These are phyloP conservation scores for Esperia sulphurella DNA, from an alignment of 2,888 invertebrate species.

Conservation along the genomic window DNA sequence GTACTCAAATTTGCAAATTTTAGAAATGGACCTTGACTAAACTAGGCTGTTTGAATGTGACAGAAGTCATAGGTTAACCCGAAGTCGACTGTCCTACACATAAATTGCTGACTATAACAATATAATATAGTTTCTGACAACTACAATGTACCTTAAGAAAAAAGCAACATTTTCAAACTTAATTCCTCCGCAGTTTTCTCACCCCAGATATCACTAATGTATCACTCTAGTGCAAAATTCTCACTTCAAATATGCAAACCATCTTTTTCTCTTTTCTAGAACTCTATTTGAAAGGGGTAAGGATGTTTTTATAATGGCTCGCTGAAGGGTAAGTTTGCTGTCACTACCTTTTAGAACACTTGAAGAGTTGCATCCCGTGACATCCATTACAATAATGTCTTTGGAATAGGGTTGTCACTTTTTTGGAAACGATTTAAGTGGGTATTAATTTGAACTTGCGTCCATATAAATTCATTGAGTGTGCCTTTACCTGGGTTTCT, in stretches of 20 bases:
- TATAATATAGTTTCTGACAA: no score
- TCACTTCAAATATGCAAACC: slow-evolving; percentile 44
- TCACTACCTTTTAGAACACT: slow-evolving; percentile 62
- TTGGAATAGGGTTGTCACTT: slow-evolving; percentile 48
- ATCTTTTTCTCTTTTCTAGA: slow-evolving; percentile 7
- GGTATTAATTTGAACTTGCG: background rate
- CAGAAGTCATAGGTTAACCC: no score
- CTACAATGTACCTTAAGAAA: slow-evolving; percentile 11
- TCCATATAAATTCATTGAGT: no score
- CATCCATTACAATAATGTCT: slow-evolving; percentile 75
- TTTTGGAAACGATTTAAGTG: background rate
- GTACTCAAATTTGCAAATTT: no score
- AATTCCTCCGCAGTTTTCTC: slow-evolving; percentile 71
- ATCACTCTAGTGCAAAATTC: slow-evolving; percentile 46
- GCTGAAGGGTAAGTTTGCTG: slow-evolving; percentile 24
- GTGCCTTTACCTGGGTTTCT: no score
- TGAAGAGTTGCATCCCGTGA: slow-evolving; percentile 71
- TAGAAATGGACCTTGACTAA: no score
- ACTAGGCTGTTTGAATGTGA: no score
- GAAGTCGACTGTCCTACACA: no score
- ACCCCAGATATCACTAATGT: slow-evolving; percentile 76
- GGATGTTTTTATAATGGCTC: slow-evolving; percentile 22
- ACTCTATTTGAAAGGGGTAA: slow-evolving; percentile 18
- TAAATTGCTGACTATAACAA: no score
- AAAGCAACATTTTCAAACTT: slow-evolving; percentile 50